These are phyloP conservation scores for Onychostoma macrolepis DNA, from an alignment of 2,113 vertebrate genomes.

Conservation along the genomic window DNA sequence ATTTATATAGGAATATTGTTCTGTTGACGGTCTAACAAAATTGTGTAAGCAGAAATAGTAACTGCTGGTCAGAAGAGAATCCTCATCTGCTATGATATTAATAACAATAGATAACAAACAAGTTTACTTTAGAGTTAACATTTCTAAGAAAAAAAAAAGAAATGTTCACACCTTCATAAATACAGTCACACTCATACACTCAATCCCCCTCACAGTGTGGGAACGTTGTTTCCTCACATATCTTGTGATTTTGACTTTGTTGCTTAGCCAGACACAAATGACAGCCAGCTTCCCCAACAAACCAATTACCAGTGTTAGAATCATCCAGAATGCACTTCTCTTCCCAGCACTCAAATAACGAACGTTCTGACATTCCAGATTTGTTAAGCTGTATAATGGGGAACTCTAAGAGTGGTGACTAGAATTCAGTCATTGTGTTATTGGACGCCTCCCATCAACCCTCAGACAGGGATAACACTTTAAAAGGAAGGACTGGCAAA, in stretches of 20 bases:
- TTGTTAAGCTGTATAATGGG: slow-evolving; percentile 47
- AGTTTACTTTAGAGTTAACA: background rate
- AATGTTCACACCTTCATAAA: slow-evolving; percentile 19
- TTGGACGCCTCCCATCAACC: slow-evolving; percentile 34
- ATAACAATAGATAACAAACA: background rate
- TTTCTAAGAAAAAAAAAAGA: background rate
- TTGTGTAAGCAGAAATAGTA: too few species aligned
- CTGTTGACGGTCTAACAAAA: too few species aligned
- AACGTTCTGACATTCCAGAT: slow-evolving; percentile 24
- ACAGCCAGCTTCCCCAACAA: slow-evolving; percentile 32
- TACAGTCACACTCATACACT: background rate
- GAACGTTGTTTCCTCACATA: background rate
- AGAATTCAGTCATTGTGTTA: slow-evolving; percentile 43
- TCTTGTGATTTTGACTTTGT: slow-evolving; percentile 36
- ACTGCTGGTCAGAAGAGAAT: too few species aligned
- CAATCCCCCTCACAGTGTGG: background rate
- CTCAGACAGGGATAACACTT: slow-evolving; percentile 33
- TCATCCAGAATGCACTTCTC: slow-evolving; percentile 19
- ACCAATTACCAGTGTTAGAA: slow-evolving; percentile 45
- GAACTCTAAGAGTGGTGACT: slow-evolving; percentile 44
- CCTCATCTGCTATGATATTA: background rate
- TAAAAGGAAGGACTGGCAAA: slow-evolving; percentile 46
- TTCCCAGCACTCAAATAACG: slow-evolving; percentile 13
- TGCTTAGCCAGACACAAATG: slow-evolving; percentile 34
- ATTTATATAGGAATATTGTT: too few species aligned